Percentiles rank a stretch among this genome's conserved stretches.
Conservation (phyloP, 2,113 vertebrate species). For the Trematomus loennbergii region DNA sequence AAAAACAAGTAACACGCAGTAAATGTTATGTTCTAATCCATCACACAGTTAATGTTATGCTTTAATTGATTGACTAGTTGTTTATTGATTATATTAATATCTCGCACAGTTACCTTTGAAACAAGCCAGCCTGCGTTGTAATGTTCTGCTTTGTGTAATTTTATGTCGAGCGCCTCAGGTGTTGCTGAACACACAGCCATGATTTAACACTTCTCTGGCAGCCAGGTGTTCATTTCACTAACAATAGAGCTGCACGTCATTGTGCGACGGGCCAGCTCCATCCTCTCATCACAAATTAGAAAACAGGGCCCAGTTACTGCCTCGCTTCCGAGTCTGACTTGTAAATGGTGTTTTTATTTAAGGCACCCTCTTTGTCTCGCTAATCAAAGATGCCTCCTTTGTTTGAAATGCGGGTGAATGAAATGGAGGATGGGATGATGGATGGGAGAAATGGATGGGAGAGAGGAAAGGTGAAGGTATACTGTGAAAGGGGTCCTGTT, state of each 20-base stretch:
- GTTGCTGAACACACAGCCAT: constrained; percentile 62
- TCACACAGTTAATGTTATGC: too few species aligned
- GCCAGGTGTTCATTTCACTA: constrained; percentile 88
- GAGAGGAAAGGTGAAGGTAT: constrained; percentile 61
- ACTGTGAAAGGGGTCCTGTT: constrained; percentile 64
- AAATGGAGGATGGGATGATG: constrained; percentile 68
- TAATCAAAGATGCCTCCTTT: constrained; percentile 80
- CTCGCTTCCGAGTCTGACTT: constrained; percentile 75
- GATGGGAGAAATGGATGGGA: constrained; percentile 53
- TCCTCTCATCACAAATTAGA: constrained; percentile 76
- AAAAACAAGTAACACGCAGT: constrained; percentile 10
- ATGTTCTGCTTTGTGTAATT: constrained; percentile 68
- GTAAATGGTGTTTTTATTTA: constrained; percentile 88
- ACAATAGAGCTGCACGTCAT: constrained; percentile 83
- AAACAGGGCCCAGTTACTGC: constrained; percentile 58
- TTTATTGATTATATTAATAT: constrained; percentile 21
- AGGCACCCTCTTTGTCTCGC: constrained; percentile 79
- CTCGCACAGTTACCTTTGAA: constrained; percentile 38
- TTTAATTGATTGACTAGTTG: not conserved
- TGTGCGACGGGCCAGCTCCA: constrained; percentile 54
- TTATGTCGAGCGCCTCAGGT: constrained; percentile 66
- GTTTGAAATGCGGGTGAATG: constrained; percentile 78
- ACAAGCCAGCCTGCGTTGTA: constrained; percentile 48
- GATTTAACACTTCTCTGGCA: constrained; percentile 81
- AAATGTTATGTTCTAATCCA: constrained; percentile 17